These are phyloP conservation scores for Pristionchus maxplancki DNA, from an alignment of 2,888 invertebrate species.

Conservation along the genomic window DNA sequence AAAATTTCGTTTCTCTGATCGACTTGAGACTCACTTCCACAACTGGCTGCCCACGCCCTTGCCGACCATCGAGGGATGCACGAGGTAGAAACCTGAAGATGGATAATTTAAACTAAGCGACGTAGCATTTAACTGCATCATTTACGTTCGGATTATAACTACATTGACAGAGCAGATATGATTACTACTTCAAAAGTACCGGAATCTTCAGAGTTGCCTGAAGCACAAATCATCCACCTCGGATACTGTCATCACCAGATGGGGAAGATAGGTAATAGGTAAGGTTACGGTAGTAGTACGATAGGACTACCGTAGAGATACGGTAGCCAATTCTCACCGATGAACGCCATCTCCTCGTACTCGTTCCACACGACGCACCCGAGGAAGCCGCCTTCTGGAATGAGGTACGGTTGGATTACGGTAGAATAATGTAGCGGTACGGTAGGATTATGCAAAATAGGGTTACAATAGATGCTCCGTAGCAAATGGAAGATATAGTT, in stretches of 20 bases:
- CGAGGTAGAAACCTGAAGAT: conserved; percentile 44
- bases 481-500: too few species aligned
- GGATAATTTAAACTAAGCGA: background rate
- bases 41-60: conserved; percentile 32
- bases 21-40: conserved; percentile 28
- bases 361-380: conserved; percentile 50
- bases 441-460: too few species aligned
- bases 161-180: too few species aligned
- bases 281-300: background rate
- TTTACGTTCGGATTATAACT: too few species aligned
- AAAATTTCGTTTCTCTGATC: too few species aligned
- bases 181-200: too few species aligned
- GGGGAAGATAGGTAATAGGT: too few species aligned
- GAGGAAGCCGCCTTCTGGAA: conserved; percentile 38
- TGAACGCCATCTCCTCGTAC: conserved; percentile 50
- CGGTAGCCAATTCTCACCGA: background rate
- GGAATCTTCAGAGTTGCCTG: background rate
- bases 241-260: background rate
- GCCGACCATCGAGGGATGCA: conserved; percentile 36
- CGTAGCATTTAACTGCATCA: background rate
- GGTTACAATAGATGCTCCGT: too few species aligned
- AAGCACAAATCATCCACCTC: background rate
- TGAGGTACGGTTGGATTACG: background rate
- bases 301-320: background rate
- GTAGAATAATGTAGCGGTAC: background rate